A percentile compares a stretch with the other conserved stretches of the same genome.
These are phyloP conservation scores for Hyles lineata DNA, from an alignment of 2,888 invertebrate genomes.

Conservation along the genomic window DNA sequence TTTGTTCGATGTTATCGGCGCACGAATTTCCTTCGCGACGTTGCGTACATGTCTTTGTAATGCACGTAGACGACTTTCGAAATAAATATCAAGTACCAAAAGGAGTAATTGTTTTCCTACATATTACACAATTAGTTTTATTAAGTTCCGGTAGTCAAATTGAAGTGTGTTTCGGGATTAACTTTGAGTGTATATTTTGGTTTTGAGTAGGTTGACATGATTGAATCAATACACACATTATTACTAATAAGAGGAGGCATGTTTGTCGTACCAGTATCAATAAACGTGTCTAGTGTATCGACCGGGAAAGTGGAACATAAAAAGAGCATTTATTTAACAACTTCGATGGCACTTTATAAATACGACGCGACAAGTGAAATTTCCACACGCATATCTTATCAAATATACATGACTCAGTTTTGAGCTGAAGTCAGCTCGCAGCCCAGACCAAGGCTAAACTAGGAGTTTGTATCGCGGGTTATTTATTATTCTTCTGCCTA, in stretches of 20 bases:
- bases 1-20: background rate
- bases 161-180: no score
- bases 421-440: slow-evolving; percentile 14
- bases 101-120: no score
- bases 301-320: no score
- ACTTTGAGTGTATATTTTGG: no score
- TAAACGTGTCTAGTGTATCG: no score
- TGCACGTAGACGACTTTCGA: background rate
- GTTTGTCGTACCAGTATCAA: no score
- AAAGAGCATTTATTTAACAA: background rate
- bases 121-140: no score
- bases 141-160: no score
- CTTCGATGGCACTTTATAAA: slow-evolving; percentile 5
- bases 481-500: slow-evolving; percentile 17
- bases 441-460: slow-evolving; percentile 1
- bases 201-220: no score
- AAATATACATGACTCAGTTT: slow-evolving; percentile 13
- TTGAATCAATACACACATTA: no score
- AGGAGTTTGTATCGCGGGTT: slow-evolving; percentile 13
- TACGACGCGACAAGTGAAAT: slow-evolving; percentile 15
- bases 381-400: slow-evolving; percentile 20
- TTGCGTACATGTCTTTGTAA: background rate
- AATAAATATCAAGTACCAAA: background rate
- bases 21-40: background rate
- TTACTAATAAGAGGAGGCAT: no score